Evolutionary conservation across 2,797 vertebrate species (phyloP).

Genomic region (Alcedo atthis): DNA sequence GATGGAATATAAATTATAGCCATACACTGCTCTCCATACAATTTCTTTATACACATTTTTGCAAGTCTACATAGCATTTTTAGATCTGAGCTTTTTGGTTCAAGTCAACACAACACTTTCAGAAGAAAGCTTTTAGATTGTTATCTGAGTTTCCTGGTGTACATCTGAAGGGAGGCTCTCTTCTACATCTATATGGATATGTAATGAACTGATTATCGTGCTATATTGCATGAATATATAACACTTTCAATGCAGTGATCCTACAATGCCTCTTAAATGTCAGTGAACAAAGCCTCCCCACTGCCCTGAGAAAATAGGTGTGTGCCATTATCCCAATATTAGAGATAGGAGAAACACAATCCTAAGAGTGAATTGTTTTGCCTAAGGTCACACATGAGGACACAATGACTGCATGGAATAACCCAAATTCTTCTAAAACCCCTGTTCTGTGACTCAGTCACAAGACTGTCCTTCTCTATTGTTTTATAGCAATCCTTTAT

Average conservation of each 20-base stretch:
- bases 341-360: background rate
- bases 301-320: background rate
- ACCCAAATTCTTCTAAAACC: slow-evolving; percentile 25
- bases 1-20: background rate
- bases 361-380: background rate
- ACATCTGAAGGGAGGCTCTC: background rate
- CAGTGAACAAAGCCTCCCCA: background rate
- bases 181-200: background rate
- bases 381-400: background rate
- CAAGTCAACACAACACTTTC: background rate
- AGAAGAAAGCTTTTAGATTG: background rate
- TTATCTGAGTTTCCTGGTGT: background rate
- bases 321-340: background rate
- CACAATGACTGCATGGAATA: background rate
- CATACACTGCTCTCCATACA: background rate
- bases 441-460: slow-evolving; percentile 16
- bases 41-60: background rate
- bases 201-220: background rate
- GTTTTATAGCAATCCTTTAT: slow-evolving; percentile 45
- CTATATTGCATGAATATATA: background rate
- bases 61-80: background rate
- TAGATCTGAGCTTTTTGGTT: background rate
- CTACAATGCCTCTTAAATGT: background rate
- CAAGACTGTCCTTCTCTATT: slow-evolving; percentile 27
- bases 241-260: background rate